These are phyloP conservation scores for Bombus affinis DNA, from an alignment of 1,140 invertebrate genomes.

Conservation along the genomic window DNA sequence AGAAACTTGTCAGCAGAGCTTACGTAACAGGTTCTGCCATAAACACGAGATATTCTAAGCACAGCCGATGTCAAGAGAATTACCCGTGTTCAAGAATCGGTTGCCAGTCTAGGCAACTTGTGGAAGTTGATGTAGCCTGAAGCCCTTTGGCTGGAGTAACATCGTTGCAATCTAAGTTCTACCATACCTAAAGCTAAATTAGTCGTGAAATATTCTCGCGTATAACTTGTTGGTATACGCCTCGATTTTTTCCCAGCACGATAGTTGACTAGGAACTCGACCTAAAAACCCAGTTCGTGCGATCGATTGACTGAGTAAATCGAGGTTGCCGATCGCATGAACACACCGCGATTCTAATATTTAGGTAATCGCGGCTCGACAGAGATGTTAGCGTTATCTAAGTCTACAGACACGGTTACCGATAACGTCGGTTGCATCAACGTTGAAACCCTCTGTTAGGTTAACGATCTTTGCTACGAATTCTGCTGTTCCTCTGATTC, in stretches of 20 bases:
- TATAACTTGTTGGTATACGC: neutral
- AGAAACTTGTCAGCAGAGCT: neutral
- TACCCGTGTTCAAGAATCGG: constrained; percentile 10
- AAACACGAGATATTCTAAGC: neutral
- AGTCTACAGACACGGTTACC: neutral
- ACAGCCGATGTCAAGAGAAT: constrained; percentile 11
- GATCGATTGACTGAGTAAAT: neutral
- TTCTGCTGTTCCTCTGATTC: no score
- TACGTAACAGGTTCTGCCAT: neutral
- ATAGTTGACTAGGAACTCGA: no score
- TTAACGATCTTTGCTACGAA: neutral
- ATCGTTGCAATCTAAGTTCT: neutral
- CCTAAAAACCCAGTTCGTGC: no score
- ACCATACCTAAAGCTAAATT: neutral
- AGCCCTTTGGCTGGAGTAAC: neutral
- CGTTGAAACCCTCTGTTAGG: neutral
- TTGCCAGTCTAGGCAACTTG: neutral
- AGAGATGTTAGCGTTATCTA: neutral
- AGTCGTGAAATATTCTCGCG: neutral
- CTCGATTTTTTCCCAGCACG: neutral
- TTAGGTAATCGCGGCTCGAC: neutral
- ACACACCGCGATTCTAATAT: neutral
- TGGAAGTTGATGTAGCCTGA: neutral
- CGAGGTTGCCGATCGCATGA: neutral
- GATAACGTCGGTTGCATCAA: no score